These are phyloP conservation scores for Yponomeuta malinellus DNA, from an alignment of 2,888 invertebrate genomes.

Conservation along the genomic window DNA sequence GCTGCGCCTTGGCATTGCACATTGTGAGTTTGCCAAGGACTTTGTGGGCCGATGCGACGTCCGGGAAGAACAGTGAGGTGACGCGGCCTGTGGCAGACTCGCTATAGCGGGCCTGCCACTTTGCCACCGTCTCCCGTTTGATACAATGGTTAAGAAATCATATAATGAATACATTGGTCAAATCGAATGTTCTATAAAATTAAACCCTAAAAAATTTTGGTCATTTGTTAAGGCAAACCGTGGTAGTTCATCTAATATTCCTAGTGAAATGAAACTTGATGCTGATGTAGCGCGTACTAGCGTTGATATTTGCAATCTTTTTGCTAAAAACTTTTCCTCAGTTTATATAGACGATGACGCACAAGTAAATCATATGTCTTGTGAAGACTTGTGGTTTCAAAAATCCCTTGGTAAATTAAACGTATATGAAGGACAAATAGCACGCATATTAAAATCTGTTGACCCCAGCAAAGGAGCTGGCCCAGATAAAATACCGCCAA, in stretches of 20 bases:
- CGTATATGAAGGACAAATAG: neutral
- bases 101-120: too few species aligned
- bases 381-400: neutral
- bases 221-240: neutral
- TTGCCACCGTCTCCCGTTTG: neutral
- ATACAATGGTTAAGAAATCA: neutral
- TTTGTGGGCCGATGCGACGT: too few species aligned
- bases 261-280: neutral
- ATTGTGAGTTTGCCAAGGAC: too few species aligned
- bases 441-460: neutral
- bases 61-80: too few species aligned
- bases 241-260: neutral
- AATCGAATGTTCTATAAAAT: neutral
- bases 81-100: too few species aligned
- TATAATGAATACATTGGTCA: neutral
- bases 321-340: neutral
- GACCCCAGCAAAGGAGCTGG: constrained; percentile 3
- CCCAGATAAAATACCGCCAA: neutral
- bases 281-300: neutral
- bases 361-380: neutral
- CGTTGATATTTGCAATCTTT: neutral
- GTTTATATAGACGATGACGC: neutral
- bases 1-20: too few species aligned
- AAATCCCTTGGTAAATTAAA: neutral
- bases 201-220: neutral